Percentiles rank a stretch among this genome's conserved stretches.
Evolutionary conservation across 2,888 invertebrate genomes (phyloP).

Genomic region (Philonicus albiceps): DNA sequence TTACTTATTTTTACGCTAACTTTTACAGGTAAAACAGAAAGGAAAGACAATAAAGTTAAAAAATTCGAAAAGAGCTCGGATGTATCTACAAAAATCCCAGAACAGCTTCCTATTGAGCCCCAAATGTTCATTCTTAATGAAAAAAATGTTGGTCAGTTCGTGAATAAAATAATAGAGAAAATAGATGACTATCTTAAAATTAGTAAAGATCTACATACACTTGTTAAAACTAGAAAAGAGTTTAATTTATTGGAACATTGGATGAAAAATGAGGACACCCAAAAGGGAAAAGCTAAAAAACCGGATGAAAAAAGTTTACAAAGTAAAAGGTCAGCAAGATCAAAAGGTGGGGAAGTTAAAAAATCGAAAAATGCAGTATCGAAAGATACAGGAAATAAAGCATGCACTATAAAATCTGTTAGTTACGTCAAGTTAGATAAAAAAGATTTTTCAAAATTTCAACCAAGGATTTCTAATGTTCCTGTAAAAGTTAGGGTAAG

Average conservation of each 20-base stretch:
- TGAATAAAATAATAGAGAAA: neutral
- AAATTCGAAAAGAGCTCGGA: neutral
- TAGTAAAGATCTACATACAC: neutral
- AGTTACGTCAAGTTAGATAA: neutral
- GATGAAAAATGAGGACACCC: neutral
- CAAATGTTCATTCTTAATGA: neutral
- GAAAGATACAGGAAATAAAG: neutral
- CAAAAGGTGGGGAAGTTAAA: neutral
- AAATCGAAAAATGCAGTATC: neutral
- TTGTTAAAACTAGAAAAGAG: neutral
- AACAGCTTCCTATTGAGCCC: neutral
- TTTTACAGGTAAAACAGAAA: neutral
- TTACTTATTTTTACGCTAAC: neutral
- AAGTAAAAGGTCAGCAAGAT: neutral
- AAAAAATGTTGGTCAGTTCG: neutral
- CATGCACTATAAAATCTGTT: neutral
- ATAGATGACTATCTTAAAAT: neutral
- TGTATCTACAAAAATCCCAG: neutral
- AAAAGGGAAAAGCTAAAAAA: neutral
- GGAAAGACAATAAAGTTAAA: neutral
- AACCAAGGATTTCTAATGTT: neutral
- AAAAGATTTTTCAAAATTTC: neutral
- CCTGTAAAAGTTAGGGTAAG: neutral
- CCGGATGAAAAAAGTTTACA: neutral
- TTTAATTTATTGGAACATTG: neutral